A percentile compares a stretch with the other conserved stretches of the same genome.
Conservation (phyloP, 2,797 vertebrate genomes). For the Limnodromus scolopaceus region DNA sequence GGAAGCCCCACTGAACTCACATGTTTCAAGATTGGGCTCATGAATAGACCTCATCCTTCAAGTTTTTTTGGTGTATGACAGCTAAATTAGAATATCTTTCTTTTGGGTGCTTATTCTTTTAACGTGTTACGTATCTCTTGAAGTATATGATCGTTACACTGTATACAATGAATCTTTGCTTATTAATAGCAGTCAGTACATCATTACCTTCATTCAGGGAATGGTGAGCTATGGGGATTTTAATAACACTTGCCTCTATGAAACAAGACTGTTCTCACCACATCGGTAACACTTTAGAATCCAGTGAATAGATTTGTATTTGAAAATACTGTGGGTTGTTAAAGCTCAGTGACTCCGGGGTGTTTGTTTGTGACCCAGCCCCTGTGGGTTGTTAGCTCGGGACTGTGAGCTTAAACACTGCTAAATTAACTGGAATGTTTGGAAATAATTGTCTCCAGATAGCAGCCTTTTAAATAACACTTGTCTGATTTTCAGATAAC, state of each 20-base stretch:
- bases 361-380: not conserved
- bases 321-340: not conserved
- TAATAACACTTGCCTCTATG: not conserved
- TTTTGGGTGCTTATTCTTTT: not conserved
- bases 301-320: not conserved
- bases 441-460: not conserved
- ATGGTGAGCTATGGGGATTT: not conserved
- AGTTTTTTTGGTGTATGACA: not conserved
- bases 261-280: not conserved
- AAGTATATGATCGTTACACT: not conserved
- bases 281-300: fast-evolving
- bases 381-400: not conserved
- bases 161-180: not conserved
- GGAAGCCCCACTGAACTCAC: not conserved
- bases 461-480: not conserved
- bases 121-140: not conserved
- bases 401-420: not conserved
- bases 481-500: constrained; percentile 23
- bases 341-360: not conserved
- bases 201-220: not conserved
- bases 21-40: not conserved
- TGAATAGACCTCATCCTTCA: not conserved
- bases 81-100: not conserved
- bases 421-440: not conserved
- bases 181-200: not conserved